Conservation (phyloP, 2,113 vertebrate species). For the Rafetus swinhoei region DNA sequence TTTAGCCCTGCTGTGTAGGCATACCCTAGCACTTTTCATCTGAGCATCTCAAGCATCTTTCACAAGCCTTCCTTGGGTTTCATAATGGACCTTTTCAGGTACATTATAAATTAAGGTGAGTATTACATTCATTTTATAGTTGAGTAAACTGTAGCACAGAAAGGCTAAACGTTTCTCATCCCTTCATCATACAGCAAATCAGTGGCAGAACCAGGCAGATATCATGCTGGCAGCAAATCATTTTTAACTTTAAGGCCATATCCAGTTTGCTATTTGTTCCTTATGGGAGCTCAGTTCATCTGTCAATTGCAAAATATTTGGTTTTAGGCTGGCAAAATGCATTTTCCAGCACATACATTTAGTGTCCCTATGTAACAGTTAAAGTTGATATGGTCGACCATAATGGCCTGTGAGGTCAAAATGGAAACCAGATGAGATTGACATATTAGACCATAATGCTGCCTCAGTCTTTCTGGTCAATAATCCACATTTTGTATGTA, state of each 20-base stretch:
- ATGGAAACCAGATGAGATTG: background rate
- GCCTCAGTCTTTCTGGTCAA: background rate
- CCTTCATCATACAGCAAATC: background rate
- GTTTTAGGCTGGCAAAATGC: background rate
- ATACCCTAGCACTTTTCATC: background rate
- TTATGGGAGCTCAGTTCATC: background rate
- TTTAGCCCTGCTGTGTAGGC: too few species aligned
- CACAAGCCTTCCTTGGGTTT: background rate
- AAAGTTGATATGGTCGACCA: background rate
- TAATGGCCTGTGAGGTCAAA: background rate
- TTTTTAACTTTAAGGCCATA: background rate
- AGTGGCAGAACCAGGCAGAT: background rate
- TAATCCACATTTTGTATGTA: background rate
- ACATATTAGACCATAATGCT: accelerated
- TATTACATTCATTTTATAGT: background rate
- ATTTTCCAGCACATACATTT: background rate
- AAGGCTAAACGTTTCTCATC: background rate
- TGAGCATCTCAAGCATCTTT: background rate
- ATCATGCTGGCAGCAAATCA: background rate
- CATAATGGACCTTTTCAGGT: background rate
- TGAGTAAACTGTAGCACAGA: background rate
- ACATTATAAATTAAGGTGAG: background rate
- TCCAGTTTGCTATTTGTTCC: background rate
- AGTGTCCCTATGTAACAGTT: background rate
- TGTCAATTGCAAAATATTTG: background rate